Percentiles rank a stretch among this genome's conserved stretches.
Evolutionary conservation across 23 tunicate species (phyloP).

Genomic region (Diplosoma virens): DNA sequence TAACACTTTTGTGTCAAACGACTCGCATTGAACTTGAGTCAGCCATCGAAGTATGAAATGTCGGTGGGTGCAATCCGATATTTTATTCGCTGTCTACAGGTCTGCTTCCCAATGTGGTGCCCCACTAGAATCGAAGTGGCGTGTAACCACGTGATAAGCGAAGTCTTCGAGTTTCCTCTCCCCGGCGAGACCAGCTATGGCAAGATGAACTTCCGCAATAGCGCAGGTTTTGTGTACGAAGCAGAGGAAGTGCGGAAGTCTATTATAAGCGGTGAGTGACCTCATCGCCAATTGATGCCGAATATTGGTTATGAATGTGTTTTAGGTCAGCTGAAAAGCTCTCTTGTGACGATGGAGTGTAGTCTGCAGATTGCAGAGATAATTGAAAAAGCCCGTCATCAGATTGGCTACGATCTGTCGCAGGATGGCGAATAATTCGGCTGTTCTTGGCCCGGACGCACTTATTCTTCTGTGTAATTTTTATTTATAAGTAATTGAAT

Average conservation of each 20-base stretch:
- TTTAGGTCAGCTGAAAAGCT: background rate
- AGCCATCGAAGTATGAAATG: too few species aligned
- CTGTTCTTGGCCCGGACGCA: too few species aligned
- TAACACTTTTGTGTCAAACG: too few species aligned
- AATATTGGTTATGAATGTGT: too few species aligned
- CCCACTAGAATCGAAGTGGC: constrained; percentile 29
- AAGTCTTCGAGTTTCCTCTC: constrained; percentile 33
- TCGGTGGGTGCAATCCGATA: too few species aligned
- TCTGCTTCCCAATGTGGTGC: constrained; percentile 47
- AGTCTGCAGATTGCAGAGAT: background rate
- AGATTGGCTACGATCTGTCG: constrained; percentile 1
- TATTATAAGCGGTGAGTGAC: constrained; percentile 34
- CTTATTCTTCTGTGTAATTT: too few species aligned
- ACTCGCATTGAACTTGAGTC: too few species aligned
- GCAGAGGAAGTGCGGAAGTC: constrained; percentile 76
- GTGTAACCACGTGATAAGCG: background rate
- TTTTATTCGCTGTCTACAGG: constrained; percentile 18
- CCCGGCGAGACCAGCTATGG: constrained; percentile 12
- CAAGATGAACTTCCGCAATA: constrained; percentile 41
- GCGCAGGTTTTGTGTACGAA: constrained; percentile 64
- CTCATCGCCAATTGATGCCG: too few species aligned
- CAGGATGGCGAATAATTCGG: too few species aligned
- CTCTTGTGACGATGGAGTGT: background rate
- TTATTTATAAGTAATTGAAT: too few species aligned
- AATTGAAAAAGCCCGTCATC: background rate